Conservation (phyloP, 2,888 invertebrate genomes). For the Erebia palarica region DNA sequence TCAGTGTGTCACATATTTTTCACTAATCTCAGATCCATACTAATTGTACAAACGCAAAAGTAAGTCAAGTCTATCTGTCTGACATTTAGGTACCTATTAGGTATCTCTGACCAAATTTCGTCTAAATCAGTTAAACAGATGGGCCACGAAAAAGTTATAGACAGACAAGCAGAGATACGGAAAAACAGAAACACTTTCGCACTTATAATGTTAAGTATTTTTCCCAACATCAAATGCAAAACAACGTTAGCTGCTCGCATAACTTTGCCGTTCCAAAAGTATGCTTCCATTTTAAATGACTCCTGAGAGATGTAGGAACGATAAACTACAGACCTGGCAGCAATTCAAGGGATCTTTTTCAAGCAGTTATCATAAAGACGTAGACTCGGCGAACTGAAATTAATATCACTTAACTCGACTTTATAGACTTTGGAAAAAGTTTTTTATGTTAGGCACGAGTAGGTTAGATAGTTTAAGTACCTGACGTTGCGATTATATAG, state of each 20-base stretch:
- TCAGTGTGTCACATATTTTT: too few relatives aligned
- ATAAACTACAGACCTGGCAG: conserved; percentile 24
- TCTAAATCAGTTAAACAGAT: neutral
- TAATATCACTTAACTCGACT: conserved; percentile 24
- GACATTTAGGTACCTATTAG: neutral
- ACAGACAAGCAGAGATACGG: too few relatives aligned
- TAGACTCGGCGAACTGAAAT: conserved; percentile 28
- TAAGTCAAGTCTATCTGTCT: too few relatives aligned
- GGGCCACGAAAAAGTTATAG: neutral
- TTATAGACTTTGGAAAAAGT: neutral
- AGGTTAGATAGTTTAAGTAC: too few relatives aligned
- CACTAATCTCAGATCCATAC: too few relatives aligned
- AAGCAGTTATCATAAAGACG: conserved; percentile 22
- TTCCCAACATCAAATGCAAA: too few relatives aligned
- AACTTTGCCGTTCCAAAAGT: neutral
- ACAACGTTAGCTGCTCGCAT: too few relatives aligned
- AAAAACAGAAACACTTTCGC: too few relatives aligned
- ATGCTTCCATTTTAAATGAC: neutral
- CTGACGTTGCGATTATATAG: too few relatives aligned
- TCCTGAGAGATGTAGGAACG: neutral
- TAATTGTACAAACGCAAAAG: too few relatives aligned
- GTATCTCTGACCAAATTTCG: neutral
- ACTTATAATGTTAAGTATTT: too few relatives aligned
- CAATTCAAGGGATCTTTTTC: conserved; percentile 18
- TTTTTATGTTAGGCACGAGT: too few relatives aligned